A percentile compares a stretch with the other conserved stretches of the same genome.
Evolutionary conservation across 2,113 vertebrate genomes (phyloP).

Genomic region (Sitta europaea): DNA sequence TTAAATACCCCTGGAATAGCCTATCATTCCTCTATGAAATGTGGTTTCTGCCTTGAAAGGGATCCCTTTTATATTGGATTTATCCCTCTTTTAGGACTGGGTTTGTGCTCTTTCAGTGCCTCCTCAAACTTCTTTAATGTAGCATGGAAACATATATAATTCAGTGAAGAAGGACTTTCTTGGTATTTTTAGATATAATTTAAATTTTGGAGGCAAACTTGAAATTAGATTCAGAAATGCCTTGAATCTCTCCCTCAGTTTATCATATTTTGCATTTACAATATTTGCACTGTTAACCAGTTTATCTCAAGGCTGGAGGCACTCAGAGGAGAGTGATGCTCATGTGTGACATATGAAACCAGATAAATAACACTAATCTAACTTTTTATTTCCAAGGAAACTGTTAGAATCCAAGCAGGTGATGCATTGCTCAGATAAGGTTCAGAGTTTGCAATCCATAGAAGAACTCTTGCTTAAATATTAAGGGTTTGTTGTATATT

Average conservation of each 20-base stretch:
- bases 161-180: background rate
- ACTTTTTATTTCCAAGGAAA: background rate
- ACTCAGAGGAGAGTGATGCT: background rate
- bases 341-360: background rate
- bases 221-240: background rate
- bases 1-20: background rate
- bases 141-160: background rate
- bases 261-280: background rate
- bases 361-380: background rate
- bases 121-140: background rate
- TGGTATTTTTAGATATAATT: background rate
- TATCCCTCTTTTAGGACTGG: background rate
- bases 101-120: background rate
- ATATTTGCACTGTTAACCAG: background rate
- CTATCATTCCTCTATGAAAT: background rate
- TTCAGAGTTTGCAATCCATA: background rate
- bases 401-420: background rate
- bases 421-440: background rate
- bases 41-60: background rate
- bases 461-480: slow-evolving; percentile 16
- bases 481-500: background rate
- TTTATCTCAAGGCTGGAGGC: slow-evolving; percentile 22
- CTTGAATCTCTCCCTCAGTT: background rate
- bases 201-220: background rate
- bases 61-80: background rate